Evolutionary conservation across 2,113 vertebrate genomes (phyloP), one percentile per base, ranked within the genome.

Genomic region (Ranitomeya variabilis): DNA sequence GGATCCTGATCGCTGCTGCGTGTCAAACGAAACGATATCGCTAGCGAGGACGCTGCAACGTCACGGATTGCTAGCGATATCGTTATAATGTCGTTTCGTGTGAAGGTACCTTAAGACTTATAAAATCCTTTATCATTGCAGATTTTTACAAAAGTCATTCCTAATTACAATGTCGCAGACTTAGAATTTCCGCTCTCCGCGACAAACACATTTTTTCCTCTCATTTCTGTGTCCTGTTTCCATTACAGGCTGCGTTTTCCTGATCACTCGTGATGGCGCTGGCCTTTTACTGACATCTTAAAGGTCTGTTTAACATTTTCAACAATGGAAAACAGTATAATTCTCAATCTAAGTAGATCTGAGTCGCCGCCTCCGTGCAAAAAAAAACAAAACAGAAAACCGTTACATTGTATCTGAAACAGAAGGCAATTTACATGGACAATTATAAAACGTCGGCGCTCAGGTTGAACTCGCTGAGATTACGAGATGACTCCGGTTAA

Each of bases 381-480:
- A 90, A 88, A 45, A 45, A 45, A 45, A 5, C 3, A 2, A 45
- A 45, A 5, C 3, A 4, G 5, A 45, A 45, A 45, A 45, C 3
- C 37, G 91, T 92, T 89, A 91, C 90, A 90, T 91, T 86, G 90
- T 94, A 92, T 93, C 91, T 92, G 91, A 94, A 95, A 95, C 91
- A 92, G 93, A 95, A 95, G 94, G 93, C 89, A 95, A 94, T 94
- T 93, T 95, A 94, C 92, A 91, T 91, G 89, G 92, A 95, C 94
- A 95, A 95, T 95, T 94, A 89, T 76, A 78, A 79, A 79, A 78
- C 62, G n/a, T 2, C 77, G 81, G 81, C 15, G 16, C 60, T 19
- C 59, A n/a, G 60, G 21, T 54, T 78, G 81, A 23, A 51, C 71
- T 84, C 37, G 73, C 11, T 71, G 18, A 57, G 80, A 87, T 59